Evolutionary conservation across 2,888 invertebrate genomes (phyloP), one percentile per base, ranked within the genome.

Genomic region (Drosophila pseudotalamancana): DNA sequence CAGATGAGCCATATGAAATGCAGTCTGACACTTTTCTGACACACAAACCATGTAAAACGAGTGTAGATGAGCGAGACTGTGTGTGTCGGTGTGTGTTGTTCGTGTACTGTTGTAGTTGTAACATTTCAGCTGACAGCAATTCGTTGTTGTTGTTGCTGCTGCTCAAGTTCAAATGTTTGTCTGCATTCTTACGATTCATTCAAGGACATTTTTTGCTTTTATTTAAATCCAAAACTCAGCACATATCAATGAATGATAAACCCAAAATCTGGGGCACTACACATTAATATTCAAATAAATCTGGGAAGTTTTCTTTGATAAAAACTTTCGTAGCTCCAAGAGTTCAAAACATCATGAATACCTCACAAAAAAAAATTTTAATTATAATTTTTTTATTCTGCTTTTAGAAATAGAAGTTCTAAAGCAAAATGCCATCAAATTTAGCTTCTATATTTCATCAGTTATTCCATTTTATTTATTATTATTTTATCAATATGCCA

Each of bases 1-100:
- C 71, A 59, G 65, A 65, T 84, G 71, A 76, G 63, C 66, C 73
- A 71, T 63, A 76, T 84, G 78, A 82, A 82, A 84, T 81, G 79
- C 81, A 76, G 69, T 78, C 65, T 82, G 81, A 82, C 81, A 82
- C 65, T 81, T 82, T 81, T 73, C 78, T 78, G 85, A 78, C 85
- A 84, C 73, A 71, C 68, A 68, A 45, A 72, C 45, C n/a, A 62
- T 32, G 29, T 50, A 50, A 37, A 50, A 14, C 39, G 21, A 50
- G 19, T 31, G 42, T 32, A 34, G 21, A 32, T 39, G 35, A 32
- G 29, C 34, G n/a, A 23, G 40, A 25, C 29, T 31, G 12, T 40
- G 8, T 48, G 8, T 27, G 6, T 39, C 40, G 29, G 25, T 32
- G 39, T 46, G 39, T 40, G 34, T 71, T 35, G 39, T 46, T 18